These are phyloP conservation scores for Anguilla rostrata DNA, from an alignment of 2,113 vertebrate species.

Conservation along the genomic window DNA sequence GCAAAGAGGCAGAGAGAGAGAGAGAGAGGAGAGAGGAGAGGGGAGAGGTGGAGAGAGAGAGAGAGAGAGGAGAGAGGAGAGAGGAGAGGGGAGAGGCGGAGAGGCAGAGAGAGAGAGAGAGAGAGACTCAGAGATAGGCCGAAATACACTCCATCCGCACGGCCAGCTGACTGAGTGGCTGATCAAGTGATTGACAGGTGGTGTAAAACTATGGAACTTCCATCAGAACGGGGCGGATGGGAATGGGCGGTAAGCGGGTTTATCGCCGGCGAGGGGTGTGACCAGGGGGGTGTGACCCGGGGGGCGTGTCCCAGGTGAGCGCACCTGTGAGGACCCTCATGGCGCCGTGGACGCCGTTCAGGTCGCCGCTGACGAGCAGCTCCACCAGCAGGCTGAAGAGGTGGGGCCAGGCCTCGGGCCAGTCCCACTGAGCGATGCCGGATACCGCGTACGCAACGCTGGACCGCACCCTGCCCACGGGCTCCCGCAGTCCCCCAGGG, in stretches of 20 bases:
- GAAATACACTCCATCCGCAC: too few species aligned
- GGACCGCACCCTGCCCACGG: slow-evolving; percentile 97
- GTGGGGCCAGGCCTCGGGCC: slow-evolving; percentile 97
- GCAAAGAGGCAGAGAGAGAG: background rate
- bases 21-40: too few species aligned
- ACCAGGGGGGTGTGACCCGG: too few species aligned
- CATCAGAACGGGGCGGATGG: background rate
- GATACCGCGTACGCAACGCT: slow-evolving; percentile 97
- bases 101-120: too few species aligned
- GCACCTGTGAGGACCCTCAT: slow-evolving; percentile 97
- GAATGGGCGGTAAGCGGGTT: background rate
- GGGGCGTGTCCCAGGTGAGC: background rate
- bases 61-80: too few species aligned
- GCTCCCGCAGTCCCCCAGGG: slow-evolving; percentile 88
- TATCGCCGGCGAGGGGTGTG: background rate
- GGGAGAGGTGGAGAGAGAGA: too few species aligned
- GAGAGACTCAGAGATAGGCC: too few species aligned
- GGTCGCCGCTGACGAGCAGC: slow-evolving; percentile 93
- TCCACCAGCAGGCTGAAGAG: slow-evolving; percentile 96
- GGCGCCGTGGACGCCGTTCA: slow-evolving; percentile 92
- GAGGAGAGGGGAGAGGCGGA: too few species aligned
- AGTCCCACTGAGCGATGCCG: slow-evolving; percentile 97
- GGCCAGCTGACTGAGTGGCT: too few species aligned
- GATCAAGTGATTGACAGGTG: too few species aligned
- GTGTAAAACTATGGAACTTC: too few species aligned